Evolutionary conservation across 2,113 vertebrate species (phyloP), one percentile per base, ranked within the genome.

Genomic region (Amphiprion ocellaris): DNA sequence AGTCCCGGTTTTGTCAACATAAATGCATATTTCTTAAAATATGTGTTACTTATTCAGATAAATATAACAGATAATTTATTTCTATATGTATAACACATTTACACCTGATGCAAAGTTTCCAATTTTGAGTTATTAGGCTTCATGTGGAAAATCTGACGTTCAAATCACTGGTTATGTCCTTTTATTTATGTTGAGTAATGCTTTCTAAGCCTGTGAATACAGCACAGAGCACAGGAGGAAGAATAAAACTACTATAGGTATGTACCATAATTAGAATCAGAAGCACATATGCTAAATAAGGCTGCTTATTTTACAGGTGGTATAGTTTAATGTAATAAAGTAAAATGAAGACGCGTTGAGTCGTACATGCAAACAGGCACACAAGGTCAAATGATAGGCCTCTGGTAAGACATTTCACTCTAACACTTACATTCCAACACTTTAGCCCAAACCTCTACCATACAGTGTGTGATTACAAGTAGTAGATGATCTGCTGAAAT

Each of bases 401-500:
- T 86, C 61, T 46, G 49, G 44, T 79, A 11, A 77, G 63, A 80
- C 65, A 73, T 77, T 82, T 79, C 19, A 77, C 78, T 77, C 39
- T 46, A 65, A 77, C 59, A 69, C 59, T 84, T 68, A 62, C 58
- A 44, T 64, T 79, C 60, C 28, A 72, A 68, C 67, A 77, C 66
- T 79, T 74, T 54, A 77, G 49, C 44, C 55, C 58, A 55, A 77
- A 63, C 53, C 69, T 84, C 72, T 74, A 55, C 71, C 46, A 83
- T 70, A 72, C 72, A 68, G 16, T 61, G 10, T 58, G 67, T 86
- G 79, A 92, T 86, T 84, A 93, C 76, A 77, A 71, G 70, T 37
- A 41, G 73, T 72, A 55, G 47, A 63, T 74, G 77, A 90, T 84
- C 74, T 74, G 67, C 71, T 78, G 72, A 81, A 88, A 87, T 79